Evolutionary conservation across 2,797 vertebrate genomes (phyloP).

Genomic region (Macropus fuliginosus): DNA sequence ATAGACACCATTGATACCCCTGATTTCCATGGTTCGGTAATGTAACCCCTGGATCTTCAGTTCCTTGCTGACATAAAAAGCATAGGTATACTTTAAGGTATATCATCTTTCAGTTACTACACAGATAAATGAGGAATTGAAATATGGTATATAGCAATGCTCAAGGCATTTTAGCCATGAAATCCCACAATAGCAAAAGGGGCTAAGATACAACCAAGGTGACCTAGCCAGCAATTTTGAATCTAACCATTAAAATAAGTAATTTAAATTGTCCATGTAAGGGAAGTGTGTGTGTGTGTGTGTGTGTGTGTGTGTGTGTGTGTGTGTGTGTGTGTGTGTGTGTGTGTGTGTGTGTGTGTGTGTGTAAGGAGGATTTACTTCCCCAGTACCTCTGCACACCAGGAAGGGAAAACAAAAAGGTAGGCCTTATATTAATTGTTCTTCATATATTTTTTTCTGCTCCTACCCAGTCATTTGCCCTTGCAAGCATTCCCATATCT

Average conservation of each 20-base stretch:
- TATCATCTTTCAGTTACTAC: not conserved
- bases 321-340: no score
- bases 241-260: not conserved
- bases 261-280: not conserved
- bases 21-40: not conserved
- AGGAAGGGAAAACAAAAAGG: not conserved
- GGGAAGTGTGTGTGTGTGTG: no score
- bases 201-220: not conserved
- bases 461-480: not conserved
- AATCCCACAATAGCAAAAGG: not conserved
- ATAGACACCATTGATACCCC: not conserved
- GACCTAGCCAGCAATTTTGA: not conserved
- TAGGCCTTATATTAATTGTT: not conserved
- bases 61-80: not conserved
- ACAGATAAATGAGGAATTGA: not conserved
- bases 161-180: not conserved
- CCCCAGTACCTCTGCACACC: not conserved
- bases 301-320: no score
- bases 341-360: not conserved
- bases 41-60: not conserved
- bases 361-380: not conserved
- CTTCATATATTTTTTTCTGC: not conserved
- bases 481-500: not conserved
- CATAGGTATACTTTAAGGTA: not conserved
- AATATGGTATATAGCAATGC: not conserved